These are phyloP conservation scores for Martes martes DNA, from an alignment of 2,113 vertebrate genomes.

Conservation along the genomic window DNA sequence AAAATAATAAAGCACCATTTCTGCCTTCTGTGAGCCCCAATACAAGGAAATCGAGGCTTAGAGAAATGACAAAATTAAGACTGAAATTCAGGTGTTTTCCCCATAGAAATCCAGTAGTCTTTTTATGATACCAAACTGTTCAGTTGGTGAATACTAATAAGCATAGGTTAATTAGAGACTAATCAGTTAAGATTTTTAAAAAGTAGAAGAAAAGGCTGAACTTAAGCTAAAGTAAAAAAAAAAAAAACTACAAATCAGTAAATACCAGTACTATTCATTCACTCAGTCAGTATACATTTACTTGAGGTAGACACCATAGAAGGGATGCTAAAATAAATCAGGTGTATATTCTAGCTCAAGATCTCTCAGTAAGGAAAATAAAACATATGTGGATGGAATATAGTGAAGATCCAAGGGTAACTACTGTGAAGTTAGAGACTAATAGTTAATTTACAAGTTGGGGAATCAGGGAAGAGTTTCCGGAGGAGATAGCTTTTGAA, in stretches of 20 bases:
- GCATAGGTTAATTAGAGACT: neutral
- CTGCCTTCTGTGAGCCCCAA: neutral
- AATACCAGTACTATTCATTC: neutral
- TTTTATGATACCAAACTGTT: neutral
- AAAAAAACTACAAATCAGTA: neutral
- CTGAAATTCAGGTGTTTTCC: neutral
- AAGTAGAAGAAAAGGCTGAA: neutral
- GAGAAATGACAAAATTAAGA: neutral
- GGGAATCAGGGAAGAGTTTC: neutral
- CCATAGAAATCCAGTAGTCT: neutral
- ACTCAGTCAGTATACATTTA: neutral
- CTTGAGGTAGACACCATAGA: neutral
- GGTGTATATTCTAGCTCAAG: neutral
- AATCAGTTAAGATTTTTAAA: neutral
- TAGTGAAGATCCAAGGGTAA: neutral
- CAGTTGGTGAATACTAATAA: neutral
- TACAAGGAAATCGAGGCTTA: neutral
- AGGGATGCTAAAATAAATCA: neutral
- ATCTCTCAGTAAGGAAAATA: neutral
- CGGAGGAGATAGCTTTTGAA: neutral
- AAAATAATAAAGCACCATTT: neutral
- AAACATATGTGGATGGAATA: neutral
- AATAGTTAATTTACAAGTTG: neutral
- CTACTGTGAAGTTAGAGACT: neutral
- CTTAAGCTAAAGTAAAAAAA: constrained; percentile 5